Percentiles rank a stretch among this genome's conserved stretches.
phyloP scores from a whole-genome alignment of 2,797 vertebrate species.

The Phaenicophaeus curvirostris region DNA sequence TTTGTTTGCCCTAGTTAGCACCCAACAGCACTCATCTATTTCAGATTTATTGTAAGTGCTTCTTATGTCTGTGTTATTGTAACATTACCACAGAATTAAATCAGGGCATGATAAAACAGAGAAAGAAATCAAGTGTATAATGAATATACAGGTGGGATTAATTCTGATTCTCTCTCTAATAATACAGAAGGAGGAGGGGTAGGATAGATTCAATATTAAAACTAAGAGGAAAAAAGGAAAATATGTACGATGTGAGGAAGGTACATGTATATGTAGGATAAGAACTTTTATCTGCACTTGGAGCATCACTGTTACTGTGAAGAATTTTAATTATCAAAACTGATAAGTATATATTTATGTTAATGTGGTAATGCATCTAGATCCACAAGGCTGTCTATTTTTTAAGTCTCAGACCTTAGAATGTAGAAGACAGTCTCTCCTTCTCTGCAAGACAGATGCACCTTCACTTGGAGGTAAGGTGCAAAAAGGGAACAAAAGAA shows the following conservation, averaged over 20 bases:
- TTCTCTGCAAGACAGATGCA: background rate
- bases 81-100: background rate
- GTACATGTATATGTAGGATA: background rate
- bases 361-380: background rate
- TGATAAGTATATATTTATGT: background rate
- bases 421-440: background rate
- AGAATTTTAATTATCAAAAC: background rate
- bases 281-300: background rate
- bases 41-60: background rate
- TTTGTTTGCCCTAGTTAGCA: background rate
- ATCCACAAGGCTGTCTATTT: background rate
- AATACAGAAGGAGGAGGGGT: accelerated
- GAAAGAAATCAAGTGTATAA: background rate
- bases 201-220: background rate
- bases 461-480: background rate
- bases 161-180: background rate
- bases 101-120: background rate
- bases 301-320: background rate
- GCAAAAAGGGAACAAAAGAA: background rate
- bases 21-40: background rate
- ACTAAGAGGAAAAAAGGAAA: background rate
- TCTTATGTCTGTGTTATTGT: background rate
- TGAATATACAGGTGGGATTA: background rate
- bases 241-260: background rate
- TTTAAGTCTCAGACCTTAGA: background rate